Conservation (phyloP, 2,797 vertebrate species). For the Eulemur rubriventer region DNA sequence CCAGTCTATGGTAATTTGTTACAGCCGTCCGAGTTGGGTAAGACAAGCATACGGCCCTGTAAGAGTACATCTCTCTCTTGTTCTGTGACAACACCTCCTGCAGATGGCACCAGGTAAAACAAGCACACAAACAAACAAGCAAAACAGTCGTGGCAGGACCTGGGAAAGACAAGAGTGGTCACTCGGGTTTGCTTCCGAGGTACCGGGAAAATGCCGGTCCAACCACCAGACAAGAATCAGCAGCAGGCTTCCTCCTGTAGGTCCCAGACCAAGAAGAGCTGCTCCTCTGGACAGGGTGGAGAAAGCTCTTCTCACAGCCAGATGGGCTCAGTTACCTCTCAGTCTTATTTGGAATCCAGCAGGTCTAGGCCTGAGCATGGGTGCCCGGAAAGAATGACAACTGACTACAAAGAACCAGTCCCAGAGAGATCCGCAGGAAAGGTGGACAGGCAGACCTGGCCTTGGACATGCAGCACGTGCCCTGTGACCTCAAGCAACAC, state of each 20-base stretch:
- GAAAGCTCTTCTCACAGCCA: not conserved
- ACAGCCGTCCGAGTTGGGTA: not conserved
- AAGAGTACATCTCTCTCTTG: fast-evolving
- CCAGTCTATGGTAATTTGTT: not conserved
- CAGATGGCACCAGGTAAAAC: not conserved
- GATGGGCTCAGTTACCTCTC: not conserved
- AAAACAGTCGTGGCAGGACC: not conserved
- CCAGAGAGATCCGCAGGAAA: not conserved
- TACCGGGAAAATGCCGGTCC: not conserved
- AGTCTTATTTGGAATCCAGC: not conserved
- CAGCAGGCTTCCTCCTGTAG: not conserved
- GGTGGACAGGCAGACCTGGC: not conserved
- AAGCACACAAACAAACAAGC: not conserved
- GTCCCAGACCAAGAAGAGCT: not conserved
- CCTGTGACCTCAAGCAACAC: not conserved
- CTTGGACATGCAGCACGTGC: fast-evolving
- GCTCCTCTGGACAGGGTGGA: not conserved
- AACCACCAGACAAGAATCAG: fast-evolving
- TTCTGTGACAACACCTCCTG: not conserved
- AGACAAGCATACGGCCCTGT: not conserved
- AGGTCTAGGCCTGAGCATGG: conserved; percentile 15
- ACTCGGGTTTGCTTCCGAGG: not conserved
- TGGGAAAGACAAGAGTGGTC: not conserved
- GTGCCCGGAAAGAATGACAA: not conserved
- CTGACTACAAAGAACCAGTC: not conserved